Base-by-base conservation (phyloP, 2,797 vertebrate species). In the Harpagifer antarcticus region DNA sequence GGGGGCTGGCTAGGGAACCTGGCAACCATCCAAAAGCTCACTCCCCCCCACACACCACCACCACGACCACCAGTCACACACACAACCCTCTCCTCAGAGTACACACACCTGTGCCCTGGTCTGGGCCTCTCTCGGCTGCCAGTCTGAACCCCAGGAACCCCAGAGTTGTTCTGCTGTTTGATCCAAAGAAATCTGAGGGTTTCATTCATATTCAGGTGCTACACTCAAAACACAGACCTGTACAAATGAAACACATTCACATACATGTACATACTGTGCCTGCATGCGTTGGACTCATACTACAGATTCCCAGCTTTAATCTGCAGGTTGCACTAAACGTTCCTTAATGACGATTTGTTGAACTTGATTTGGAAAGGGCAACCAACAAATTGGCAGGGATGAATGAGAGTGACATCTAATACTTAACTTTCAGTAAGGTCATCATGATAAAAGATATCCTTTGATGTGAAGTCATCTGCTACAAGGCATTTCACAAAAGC, bases 91-190 rank as follows among this genome's bases (percentile, higher is more conserved):
- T 52, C 68, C 40, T 68, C 27, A 52, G 72, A 86, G 81, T 81
- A 74, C 83, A 84, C 85, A 88, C 88, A 92, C 88, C 90, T 92
- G 87, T 59, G 78, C 67, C 72, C 80, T 54, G 47, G 49, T 68
- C 70, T 81, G 82, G 64, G 63, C 53, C 64, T 78, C 79, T 83
- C 54, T 84, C 42, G 0, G 61, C 74, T 75, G 74, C 64, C 59
- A 58, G 52, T 64, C 68, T 78, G 59, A 74, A 76, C 85, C 83
- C 80, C 68, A 60, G 69, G 60, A 73, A 80, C 69, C 61, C 61
- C 43, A 56, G 19, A 64, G 57, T 57, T 74, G 73, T 55, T 85
- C 68, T 72, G 58, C 65, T 58, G 72, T 85, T 85, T 86, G 74
- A 90, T 85, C 83, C 61, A 64, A 55, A 19, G 63, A 63, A 76